Evolutionary conservation across 2,888 invertebrate species (phyloP).

Genomic region (Autographa gamma): DNA sequence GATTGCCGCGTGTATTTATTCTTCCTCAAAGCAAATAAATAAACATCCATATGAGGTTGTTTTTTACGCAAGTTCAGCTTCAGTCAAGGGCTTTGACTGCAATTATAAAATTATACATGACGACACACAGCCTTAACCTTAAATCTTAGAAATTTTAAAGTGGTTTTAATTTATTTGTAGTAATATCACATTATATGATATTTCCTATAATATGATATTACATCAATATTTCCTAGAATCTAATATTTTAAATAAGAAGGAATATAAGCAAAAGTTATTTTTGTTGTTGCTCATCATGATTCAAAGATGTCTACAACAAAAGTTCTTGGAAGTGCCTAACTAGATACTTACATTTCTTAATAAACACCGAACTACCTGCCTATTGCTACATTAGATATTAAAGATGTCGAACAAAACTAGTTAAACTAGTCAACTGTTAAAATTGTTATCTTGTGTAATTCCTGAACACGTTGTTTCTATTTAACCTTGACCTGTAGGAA

Average conservation of each 20-base stretch:
- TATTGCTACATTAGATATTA: not conserved
- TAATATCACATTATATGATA: constrained; percentile 6
- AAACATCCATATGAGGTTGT: constrained; percentile 23
- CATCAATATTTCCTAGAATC: not conserved
- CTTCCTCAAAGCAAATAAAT: constrained; percentile 17
- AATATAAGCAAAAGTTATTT: not conserved
- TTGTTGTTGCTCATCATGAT: not conserved
- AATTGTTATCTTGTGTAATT: constrained; percentile 10
- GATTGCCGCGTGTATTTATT: not conserved
- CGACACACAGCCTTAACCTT: constrained; percentile 52
- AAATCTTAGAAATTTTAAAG: constrained; percentile 34
- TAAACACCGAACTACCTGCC: not conserved
- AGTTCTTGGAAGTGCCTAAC: not conserved
- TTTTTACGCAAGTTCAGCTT: constrained; percentile 58
- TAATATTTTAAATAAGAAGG: not conserved
- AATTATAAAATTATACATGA: constrained; percentile 62
- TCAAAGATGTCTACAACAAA: not conserved
- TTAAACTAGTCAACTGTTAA: not conserved
- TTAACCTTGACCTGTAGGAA: constrained; percentile 74
- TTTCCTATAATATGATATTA: not conserved
- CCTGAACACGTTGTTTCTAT: constrained; percentile 25
- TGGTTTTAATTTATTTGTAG: constrained; percentile 14
- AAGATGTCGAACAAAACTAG: not conserved
- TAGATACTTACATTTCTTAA: no score
- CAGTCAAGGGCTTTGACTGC: constrained; percentile 62